Conservation (phyloP, 1,140 invertebrate genomes). For the Kradibia gibbosae region DNA sequence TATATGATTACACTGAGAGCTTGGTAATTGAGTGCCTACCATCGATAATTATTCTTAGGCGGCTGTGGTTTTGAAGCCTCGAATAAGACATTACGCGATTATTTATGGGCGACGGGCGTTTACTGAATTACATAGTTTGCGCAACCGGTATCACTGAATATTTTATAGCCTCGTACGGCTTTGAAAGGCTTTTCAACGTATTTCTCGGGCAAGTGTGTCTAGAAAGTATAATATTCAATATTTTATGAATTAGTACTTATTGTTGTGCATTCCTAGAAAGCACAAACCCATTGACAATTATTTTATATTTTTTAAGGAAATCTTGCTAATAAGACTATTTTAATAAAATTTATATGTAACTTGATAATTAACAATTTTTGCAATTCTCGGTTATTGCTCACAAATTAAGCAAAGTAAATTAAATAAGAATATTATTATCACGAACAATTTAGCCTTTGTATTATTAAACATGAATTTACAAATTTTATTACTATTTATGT, state of each 20-base stretch:
- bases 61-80: not conserved
- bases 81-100: not conserved
- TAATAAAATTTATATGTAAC: no score
- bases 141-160: not conserved
- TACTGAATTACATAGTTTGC: not conserved
- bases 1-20: not conserved
- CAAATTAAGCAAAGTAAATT: not conserved
- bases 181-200: no score
- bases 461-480: not conserved
- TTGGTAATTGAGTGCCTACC: not conserved
- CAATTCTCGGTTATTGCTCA: not conserved
- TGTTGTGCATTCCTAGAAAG: no score
- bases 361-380: not conserved
- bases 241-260: no score
- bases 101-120: not conserved
- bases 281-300: no score
- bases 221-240: no score
- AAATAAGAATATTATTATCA: not conserved
- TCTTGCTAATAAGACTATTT: no score
- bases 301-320: no score
- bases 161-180: no score
- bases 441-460: not conserved
- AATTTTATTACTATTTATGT: not conserved
- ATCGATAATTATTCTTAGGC: not conserved
- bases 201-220: no score